A percentile compares a stretch with the other conserved stretches of the same genome.
These are phyloP conservation scores for Gymnothorax javanicus DNA, from an alignment of 2,797 vertebrate genomes.

Conservation along the genomic window DNA sequence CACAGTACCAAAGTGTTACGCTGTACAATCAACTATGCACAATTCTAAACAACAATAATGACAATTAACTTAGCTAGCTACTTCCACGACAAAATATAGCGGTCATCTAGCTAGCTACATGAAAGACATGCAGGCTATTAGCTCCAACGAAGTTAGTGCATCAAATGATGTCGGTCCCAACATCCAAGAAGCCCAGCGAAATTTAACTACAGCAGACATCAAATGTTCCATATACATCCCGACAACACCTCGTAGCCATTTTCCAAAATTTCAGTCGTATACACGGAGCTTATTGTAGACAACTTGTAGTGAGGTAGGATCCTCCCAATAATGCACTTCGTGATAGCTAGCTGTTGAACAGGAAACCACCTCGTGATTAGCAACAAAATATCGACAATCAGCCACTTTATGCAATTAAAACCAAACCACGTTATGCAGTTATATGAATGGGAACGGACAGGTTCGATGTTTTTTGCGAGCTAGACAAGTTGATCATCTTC, in stretches of 20 bases:
- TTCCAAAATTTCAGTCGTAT: neutral
- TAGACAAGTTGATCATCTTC: neutral
- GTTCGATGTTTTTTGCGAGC: neutral
- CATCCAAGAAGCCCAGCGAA: neutral
- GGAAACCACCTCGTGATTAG: conserved; percentile 20
- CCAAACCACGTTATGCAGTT: neutral
- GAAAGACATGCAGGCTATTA: neutral
- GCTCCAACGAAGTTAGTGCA: neutral
- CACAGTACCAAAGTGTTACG: neutral
- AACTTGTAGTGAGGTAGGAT: too few relatives aligned
- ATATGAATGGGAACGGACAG: neutral
- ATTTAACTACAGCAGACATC: neutral
- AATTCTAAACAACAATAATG: too few relatives aligned
- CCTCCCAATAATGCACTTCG: too few relatives aligned
- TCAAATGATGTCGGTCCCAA: neutral
- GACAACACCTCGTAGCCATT: neutral
- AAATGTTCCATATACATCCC: neutral
- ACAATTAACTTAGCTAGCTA: too few relatives aligned
- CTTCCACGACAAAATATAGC: neutral
- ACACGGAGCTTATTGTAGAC: too few relatives aligned
- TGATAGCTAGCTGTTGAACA: neutral
- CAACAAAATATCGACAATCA: conserved; percentile 15
- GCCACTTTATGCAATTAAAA: neutral
- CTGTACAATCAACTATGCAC: neutral
- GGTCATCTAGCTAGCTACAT: neutral